These are phyloP conservation scores for Nylanderia fulva DNA, from an alignment of 1,140 invertebrate species.

Conservation along the genomic window DNA sequence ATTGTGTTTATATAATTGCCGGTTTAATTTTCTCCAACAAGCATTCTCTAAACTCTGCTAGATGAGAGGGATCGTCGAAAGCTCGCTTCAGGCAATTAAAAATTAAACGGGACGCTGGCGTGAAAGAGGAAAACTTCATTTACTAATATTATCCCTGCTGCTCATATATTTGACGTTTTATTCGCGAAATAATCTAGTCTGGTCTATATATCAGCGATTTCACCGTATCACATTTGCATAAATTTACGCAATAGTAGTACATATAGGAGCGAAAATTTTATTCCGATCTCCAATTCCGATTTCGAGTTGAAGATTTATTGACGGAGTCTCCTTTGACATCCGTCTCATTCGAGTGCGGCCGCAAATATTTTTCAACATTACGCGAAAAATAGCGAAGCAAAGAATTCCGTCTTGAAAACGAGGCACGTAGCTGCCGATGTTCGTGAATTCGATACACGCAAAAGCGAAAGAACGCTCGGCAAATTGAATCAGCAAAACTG, in stretches of 20 bases:
- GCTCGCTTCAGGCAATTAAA: slow-evolving; percentile 21
- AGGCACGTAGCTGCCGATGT: slow-evolving; percentile 17
- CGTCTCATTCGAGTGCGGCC: background rate
- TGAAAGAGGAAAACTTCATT: slow-evolving; percentile 35
- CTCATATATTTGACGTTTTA: slow-evolving; percentile 8
- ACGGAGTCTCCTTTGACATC: slow-evolving; percentile 4
- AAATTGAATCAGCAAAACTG: slow-evolving; percentile 45
- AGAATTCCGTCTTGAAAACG: slow-evolving; percentile 6
- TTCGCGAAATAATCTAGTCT: background rate
- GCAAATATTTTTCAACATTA: slow-evolving; percentile 33
- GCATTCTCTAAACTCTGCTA: background rate
- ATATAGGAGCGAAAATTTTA: background rate
- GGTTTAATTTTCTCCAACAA: background rate
- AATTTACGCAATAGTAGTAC: background rate
- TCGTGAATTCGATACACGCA: slow-evolving; percentile 43
- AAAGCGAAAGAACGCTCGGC: background rate
- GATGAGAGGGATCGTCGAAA: background rate
- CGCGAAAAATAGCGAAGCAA: background rate
- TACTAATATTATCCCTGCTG: slow-evolving; percentile 9
- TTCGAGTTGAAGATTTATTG: slow-evolving; percentile 6
- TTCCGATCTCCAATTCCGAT: background rate
- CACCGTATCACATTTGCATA: background rate
- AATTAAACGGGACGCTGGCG: background rate
- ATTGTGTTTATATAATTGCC: background rate
- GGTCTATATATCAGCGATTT: background rate